phyloP scores from a whole-genome alignment of 2,797 vertebrate species.

The Diglossa cyanea region DNA sequence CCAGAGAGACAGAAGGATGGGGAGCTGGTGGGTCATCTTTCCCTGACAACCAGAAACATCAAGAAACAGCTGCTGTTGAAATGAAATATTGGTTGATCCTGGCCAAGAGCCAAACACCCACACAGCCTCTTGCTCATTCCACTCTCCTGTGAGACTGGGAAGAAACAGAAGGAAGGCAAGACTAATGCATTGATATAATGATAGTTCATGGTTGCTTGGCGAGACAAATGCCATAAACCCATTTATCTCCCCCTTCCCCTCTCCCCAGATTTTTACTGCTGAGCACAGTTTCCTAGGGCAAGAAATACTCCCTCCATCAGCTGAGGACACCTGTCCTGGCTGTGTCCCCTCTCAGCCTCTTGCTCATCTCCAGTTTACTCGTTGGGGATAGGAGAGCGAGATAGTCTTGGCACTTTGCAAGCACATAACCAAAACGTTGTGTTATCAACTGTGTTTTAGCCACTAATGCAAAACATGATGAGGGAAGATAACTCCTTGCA shows the following conservation, averaged over 20 bases:
- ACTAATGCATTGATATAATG: not conserved
- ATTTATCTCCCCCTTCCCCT: not conserved
- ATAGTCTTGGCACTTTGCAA: not conserved
- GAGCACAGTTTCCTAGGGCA: not conserved
- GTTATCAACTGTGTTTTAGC: not conserved
- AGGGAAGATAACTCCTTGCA: not conserved
- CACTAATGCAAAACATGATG: not conserved
- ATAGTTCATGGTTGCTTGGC: not conserved
- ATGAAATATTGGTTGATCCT: not conserved
- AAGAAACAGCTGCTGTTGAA: not conserved
- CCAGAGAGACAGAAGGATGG: not conserved
- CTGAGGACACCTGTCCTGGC: not conserved
- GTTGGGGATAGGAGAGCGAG: not conserved
- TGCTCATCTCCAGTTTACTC: not conserved
- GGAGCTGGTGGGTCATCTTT: not conserved
- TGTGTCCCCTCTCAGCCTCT: not conserved
- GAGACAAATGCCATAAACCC: not conserved
- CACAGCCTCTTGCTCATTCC: not conserved
- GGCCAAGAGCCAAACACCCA: not conserved
- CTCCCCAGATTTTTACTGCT: not conserved
- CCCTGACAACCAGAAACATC: not conserved
- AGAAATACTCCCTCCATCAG: not conserved
- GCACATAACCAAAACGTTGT: not conserved
- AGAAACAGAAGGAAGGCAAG: not conserved
- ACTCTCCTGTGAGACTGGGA: not conserved